Conservation (phyloP, 2,797 vertebrate genomes). For the Pangasius larnaudii region DNA sequence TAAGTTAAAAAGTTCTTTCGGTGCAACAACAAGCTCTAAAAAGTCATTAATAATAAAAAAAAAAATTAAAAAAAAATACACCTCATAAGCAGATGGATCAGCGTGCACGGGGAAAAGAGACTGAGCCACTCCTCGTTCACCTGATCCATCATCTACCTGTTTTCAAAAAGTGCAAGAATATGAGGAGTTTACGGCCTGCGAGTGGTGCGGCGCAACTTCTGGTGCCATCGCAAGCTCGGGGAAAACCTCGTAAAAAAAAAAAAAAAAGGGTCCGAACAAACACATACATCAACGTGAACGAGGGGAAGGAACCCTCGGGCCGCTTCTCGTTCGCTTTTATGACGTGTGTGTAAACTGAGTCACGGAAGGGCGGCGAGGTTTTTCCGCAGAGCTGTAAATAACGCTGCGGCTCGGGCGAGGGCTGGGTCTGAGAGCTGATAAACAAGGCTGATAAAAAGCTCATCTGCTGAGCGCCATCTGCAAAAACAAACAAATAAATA, state of each 20-base stretch:
- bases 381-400: constrained; percentile 40
- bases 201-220: not conserved
- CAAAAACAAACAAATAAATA: constrained; percentile 43
- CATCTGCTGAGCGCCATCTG: constrained; percentile 68
- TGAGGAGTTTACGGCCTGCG: not conserved
- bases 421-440: constrained; percentile 51
- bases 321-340: constrained; percentile 40
- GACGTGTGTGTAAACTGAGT: constrained; percentile 47
- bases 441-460: constrained; percentile 69
- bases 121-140: not conserved
- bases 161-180: not conserved
- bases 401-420: not conserved
- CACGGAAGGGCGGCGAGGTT: constrained; percentile 25
- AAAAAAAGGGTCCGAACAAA: constrained; percentile 18
- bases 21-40: not conserved
- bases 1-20: not conserved
- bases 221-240: not conserved
- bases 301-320: constrained; percentile 33
- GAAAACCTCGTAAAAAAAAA: not conserved
- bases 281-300: constrained; percentile 48
- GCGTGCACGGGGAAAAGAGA: not conserved
- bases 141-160: not conserved
- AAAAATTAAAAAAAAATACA: too few species aligned
- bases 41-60: not conserved
- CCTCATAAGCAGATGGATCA: too few species aligned